Evolutionary conservation across 2,888 invertebrate species (phyloP).

Genomic region (Lasius platythorax): DNA sequence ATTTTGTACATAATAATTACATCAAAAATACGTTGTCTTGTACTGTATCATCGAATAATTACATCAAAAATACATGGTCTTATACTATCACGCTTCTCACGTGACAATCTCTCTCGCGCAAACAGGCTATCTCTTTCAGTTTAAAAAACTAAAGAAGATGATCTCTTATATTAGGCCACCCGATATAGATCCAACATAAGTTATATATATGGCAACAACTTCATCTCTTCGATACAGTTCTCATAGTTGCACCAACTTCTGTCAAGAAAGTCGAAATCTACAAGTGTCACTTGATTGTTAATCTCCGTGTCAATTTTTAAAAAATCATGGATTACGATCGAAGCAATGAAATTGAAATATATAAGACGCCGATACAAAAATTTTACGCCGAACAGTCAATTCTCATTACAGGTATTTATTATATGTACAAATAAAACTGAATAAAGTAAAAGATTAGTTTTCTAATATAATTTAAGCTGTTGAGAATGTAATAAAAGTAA

Average conservation of each 20-base stretch:
- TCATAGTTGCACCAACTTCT: not conserved
- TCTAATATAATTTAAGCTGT: no score
- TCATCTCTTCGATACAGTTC: not conserved
- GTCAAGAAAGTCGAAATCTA: not conserved
- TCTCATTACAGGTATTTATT: conserved; percentile 80
- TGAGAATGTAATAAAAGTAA: not conserved
- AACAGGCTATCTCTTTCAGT: not conserved
- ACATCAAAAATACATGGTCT: not conserved
- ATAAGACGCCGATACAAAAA: conserved; percentile 81
- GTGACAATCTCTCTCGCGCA: not conserved
- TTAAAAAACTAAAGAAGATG: not conserved
- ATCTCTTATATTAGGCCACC: not conserved
- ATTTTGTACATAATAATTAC: not conserved
- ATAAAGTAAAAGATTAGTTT: not conserved
- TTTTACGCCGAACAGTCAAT: conserved; percentile 81
- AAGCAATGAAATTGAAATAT: not conserved
- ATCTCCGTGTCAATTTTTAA: not conserved
- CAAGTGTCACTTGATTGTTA: not conserved
- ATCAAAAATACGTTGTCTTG: not conserved
- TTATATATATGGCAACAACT: not conserved
- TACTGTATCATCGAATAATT: not conserved
- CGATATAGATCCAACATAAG: not conserved
- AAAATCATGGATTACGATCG: not conserved
- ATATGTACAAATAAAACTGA: not conserved
- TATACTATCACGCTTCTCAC: not conserved